Conservation (phyloP, 2,113 vertebrate species). For the Varanus komodoensis region DNA sequence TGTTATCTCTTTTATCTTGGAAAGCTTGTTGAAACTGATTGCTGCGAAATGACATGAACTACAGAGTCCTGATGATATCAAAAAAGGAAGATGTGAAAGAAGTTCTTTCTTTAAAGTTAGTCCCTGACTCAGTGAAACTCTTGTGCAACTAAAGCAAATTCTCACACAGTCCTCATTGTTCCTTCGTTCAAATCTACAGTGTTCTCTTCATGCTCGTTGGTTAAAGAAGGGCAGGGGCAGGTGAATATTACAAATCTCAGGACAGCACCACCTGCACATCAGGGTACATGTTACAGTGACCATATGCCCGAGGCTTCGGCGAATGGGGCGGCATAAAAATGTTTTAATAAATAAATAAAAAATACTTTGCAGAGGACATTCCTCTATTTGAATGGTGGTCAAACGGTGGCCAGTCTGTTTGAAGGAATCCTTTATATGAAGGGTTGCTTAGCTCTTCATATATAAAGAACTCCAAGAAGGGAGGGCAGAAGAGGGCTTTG, state of each 20-base stretch:
- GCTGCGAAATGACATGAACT: neutral
- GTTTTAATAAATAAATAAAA: no score
- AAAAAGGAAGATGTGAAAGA: neutral
- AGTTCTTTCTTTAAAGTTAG: neutral
- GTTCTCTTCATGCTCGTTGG: neutral
- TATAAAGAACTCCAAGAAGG: no score
- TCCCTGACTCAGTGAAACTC: neutral
- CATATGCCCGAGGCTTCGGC: no score
- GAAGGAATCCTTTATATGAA: no score
- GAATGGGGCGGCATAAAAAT: no score
- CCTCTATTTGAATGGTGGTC: no score
- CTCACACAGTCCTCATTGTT: neutral
- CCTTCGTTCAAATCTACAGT: neutral
- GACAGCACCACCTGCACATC: neutral
- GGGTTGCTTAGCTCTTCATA: no score
- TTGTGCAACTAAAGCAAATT: neutral
- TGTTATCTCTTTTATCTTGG: neutral
- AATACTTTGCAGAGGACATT: no score
- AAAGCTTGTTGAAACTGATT: neutral
- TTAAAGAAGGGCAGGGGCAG: neutral
- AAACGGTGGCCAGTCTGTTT: no score
- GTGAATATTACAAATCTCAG: neutral
- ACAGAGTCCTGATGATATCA: neutral
- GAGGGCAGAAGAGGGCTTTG: no score
- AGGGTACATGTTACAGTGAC: no score